Base-by-base conservation (phyloP, 30 jellyfish, hydroid and myxozoan genomes). In the Chrysaora quinquecirrha region DNA sequence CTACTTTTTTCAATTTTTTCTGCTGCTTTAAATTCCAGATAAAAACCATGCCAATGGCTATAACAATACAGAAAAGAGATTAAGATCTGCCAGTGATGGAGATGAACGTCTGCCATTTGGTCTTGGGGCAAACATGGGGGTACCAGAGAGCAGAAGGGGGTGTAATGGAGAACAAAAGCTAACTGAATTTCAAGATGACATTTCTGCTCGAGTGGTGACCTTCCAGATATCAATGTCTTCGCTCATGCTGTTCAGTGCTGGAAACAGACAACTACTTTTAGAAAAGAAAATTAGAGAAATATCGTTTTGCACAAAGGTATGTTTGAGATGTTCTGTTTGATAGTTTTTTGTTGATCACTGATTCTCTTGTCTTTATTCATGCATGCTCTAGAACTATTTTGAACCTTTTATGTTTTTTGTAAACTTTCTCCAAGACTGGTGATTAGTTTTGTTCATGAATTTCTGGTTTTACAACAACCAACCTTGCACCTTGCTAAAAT, bases 301-400 rank as follows among this genome's bases (percentile, higher is more conserved):
- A 52, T 94, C 99, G 2, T 94, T 71, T 77, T 94, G 99, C 68
- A 94, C 97, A 3, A 94, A 94, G 96, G 99, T 94, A 69, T 30
- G 82, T 70, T 30, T 29, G 71, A 58, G 19, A 58, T n/a, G n/a
- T n/a, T n/a, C n/a, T n/a, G n/a, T n/a, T n/a, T n/a, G n/a, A n/a
- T n/a, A n/a, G n/a, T n/a, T n/a, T n/a, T n/a, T n/a, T n/a, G n/a
- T n/a, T n/a, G n/a, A n/a, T n/a, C n/a, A n/a, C n/a, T n/a, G n/a
- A n/a, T n/a, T n/a, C n/a, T n/a, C n/a, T n/a, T n/a, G n/a, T n/a
- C n/a, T n/a, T n/a, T n/a, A n/a, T n/a, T n/a, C n/a, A n/a, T n/a
- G n/a, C n/a, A n/a, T n/a, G n/a, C n/a, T n/a, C n/a, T n/a, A n/a
- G n/a, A n/a, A n/a, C n/a, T n/a, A n/a, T n/a, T n/a, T n/a, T n/a